Evolutionary conservation across 2,113 vertebrate species (phyloP).

Genomic region (Tautogolabrus adspersus): DNA sequence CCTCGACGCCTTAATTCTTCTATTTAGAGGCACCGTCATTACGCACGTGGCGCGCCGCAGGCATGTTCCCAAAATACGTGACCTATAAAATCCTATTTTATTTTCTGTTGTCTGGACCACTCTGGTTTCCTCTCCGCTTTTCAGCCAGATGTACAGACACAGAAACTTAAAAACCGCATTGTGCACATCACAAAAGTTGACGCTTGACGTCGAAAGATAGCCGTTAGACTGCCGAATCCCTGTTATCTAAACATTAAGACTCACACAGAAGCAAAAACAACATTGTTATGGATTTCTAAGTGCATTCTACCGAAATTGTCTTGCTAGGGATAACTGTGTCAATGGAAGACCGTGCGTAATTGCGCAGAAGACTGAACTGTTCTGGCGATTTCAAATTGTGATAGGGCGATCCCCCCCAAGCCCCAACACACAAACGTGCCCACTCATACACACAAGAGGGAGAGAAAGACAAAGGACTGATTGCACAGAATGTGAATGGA

Average conservation of each 20-base stretch:
- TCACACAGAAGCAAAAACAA: neutral
- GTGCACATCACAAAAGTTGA: constrained; percentile 33
- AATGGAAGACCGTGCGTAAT: constrained; percentile 45
- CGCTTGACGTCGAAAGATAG: constrained; percentile 50
- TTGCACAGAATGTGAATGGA: neutral
- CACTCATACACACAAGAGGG: neutral
- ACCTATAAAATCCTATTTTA: constrained; percentile 32
- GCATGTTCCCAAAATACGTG: constrained; percentile 54
- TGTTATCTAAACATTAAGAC: neutral
- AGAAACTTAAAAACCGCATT: constrained; percentile 5
- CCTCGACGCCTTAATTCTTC: constrained; percentile 18
- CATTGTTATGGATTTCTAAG: neutral
- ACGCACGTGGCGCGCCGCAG: constrained; percentile 58
- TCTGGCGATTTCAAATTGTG: neutral
- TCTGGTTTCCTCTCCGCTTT: neutral
- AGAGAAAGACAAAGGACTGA: neutral
- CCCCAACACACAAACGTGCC: neutral
- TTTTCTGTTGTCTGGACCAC: neutral
- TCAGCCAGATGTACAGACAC: neutral
- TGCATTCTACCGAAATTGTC: neutral
- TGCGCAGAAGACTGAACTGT: constrained; percentile 8
- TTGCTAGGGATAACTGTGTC: neutral
- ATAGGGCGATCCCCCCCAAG: neutral
- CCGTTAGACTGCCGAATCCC: neutral
- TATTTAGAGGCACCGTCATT: constrained; percentile 37